These are phyloP conservation scores for Drosophila neutralis DNA, from an alignment of 2,888 invertebrate genomes.

Conservation along the genomic window DNA sequence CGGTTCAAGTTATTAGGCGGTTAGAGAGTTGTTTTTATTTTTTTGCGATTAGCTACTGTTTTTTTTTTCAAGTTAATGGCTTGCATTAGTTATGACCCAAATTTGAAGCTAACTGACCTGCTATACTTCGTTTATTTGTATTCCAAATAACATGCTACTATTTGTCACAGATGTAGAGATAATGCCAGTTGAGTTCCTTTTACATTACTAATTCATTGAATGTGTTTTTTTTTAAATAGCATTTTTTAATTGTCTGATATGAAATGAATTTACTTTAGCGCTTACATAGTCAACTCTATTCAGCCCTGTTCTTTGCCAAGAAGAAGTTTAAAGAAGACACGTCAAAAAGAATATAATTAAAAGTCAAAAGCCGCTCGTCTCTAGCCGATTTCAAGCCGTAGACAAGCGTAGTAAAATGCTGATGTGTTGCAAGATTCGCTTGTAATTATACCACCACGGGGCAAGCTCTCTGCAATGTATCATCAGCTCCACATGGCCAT, in stretches of 20 bases:
- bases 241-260: neutral
- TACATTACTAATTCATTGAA: no score
- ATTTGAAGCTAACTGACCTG: neutral
- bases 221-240: neutral
- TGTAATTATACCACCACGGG: constrained; percentile 49
- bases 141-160: neutral
- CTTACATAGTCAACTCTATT: constrained; percentile 8
- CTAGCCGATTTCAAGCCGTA: constrained; percentile 18
- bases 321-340: constrained; percentile 16
- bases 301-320: neutral
- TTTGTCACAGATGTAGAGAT: neutral
- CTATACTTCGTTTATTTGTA: neutral
- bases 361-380: constrained; percentile 37
- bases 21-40: constrained; percentile 46
- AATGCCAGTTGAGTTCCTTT: neutral
- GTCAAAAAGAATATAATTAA: constrained; percentile 42
- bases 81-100: neutral
- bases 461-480: constrained; percentile 24
- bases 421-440: constrained; percentile 29
- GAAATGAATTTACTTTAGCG: neutral
- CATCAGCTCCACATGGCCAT: constrained; percentile 48
- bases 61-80: constrained; percentile 3
- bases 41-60: constrained; percentile 21
- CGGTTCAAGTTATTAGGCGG: constrained; percentile 31
- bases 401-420: constrained; percentile 19